Evolutionary conservation across 2,797 vertebrate genomes (phyloP).

Genomic region (Scomberomorus guttatus): DNA sequence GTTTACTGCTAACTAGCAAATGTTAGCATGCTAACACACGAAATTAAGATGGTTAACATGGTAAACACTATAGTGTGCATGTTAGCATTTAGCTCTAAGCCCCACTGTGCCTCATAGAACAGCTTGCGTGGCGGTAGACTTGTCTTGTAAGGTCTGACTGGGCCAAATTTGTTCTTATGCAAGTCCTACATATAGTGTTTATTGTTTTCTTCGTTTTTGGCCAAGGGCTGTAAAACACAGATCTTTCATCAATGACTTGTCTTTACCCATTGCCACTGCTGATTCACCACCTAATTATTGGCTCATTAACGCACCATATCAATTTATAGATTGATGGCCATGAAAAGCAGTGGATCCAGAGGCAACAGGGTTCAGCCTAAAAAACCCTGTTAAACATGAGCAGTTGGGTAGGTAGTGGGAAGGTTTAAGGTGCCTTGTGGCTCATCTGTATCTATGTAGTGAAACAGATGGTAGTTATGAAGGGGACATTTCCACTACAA

Average conservation of each 20-base stretch:
- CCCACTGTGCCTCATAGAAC: too few relatives aligned
- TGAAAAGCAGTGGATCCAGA: slow-evolving; percentile 36
- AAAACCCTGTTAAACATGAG: slow-evolving; percentile 52
- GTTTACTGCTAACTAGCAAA: too few relatives aligned
- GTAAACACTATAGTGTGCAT: too few relatives aligned
- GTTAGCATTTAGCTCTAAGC: too few relatives aligned
- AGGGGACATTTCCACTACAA: slow-evolving; percentile 8
- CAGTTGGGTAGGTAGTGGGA: slow-evolving; percentile 34
- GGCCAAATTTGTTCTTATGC: background rate
- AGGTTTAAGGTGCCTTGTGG: slow-evolving; percentile 36
- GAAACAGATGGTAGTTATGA: slow-evolving; percentile 37
- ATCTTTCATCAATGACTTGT: slow-evolving; percentile 59
- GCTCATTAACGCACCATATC: slow-evolving; percentile 71
- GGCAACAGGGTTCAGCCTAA: slow-evolving; percentile 44
- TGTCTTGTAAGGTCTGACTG: background rate
- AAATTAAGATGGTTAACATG: too few relatives aligned
- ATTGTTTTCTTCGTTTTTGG: slow-evolving; percentile 29
- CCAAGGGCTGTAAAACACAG: slow-evolving; percentile 5
- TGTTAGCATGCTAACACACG: too few relatives aligned
- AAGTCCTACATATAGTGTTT: background rate
- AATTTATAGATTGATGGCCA: slow-evolving; percentile 66
- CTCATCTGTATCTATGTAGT: slow-evolving; percentile 12
- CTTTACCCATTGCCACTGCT: slow-evolving; percentile 53
- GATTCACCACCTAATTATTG: slow-evolving; percentile 75
- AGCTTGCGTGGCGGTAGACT: too few relatives aligned